Evolutionary conservation across 2,888 invertebrate species (phyloP).

Genomic region (Protophormia terraenovae): DNA sequence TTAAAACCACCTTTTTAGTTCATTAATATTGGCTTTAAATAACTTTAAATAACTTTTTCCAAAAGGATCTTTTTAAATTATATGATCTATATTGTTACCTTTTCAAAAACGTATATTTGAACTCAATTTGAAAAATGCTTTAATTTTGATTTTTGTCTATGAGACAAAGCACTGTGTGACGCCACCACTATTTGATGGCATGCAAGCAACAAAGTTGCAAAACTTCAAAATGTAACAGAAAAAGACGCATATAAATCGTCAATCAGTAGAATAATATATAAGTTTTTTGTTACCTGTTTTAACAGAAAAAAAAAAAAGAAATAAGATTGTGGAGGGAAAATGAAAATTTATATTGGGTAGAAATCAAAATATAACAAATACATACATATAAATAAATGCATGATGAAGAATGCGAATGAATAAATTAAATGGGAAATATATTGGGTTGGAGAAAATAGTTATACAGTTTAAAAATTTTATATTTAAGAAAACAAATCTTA

Average conservation of each 20-base stretch:
- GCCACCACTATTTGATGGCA: neutral
- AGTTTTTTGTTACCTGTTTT: too few relatives aligned
- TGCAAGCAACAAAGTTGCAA: neutral
- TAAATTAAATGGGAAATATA: neutral
- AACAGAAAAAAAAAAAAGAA: neutral
- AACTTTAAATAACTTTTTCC: too few relatives aligned
- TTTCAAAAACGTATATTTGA: too few relatives aligned
- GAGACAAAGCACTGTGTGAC: too few relatives aligned
- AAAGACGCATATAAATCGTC: constrained; percentile 1
- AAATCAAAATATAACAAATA: neutral
- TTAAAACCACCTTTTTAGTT: too few relatives aligned
- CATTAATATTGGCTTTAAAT: too few relatives aligned
- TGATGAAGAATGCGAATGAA: neutral
- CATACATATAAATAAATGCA: neutral
- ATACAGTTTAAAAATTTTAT: neutral
- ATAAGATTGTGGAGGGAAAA: neutral
- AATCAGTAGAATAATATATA: too few relatives aligned
- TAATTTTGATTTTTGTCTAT: too few relatives aligned
- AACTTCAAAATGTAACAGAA: neutral
- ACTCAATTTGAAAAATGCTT: too few relatives aligned
- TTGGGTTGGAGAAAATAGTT: neutral
- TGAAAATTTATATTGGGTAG: neutral
- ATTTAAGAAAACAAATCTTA: neutral
- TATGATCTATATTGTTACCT: too few relatives aligned
- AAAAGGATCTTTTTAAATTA: too few relatives aligned